These are phyloP conservation scores for Digitonthophagus gazella DNA, from an alignment of 2,888 invertebrate species.

Conservation along the genomic window DNA sequence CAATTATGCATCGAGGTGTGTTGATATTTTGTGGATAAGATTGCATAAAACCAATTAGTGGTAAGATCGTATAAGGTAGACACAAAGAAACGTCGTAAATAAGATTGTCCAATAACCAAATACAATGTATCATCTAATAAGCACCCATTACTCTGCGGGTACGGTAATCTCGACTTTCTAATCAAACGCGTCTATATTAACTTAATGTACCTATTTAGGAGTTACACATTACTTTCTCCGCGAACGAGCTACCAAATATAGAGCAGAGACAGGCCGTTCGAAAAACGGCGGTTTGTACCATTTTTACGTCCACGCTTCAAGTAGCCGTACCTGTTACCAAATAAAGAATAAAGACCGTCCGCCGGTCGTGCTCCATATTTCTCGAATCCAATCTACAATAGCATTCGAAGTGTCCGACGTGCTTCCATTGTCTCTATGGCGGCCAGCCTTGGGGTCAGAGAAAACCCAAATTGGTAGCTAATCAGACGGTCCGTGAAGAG, in stretches of 20 bases:
- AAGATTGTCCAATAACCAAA: not conserved
- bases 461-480: constrained; percentile 15
- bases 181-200: not conserved
- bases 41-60: too few relatives aligned
- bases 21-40: too few relatives aligned
- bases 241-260: not conserved
- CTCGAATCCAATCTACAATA: not conserved
- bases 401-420: not conserved
- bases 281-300: not conserved
- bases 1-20: too few relatives aligned
- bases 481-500: not conserved
- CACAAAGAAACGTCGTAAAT: not conserved
- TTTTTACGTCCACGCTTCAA: not conserved
- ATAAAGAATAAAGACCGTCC: not conserved
- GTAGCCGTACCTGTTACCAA: not conserved
- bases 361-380: not conserved
- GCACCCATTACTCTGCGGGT: not conserved
- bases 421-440: not conserved
- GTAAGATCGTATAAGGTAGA: too few relatives aligned
- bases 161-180: not conserved
- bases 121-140: not conserved
- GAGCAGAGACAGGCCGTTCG: not conserved
- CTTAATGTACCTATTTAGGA: not conserved
- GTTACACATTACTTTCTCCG: not conserved
- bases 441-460: constrained; percentile 3